Evolutionary conservation across 2,888 invertebrate species (phyloP).

Genomic region (Cephus pulcher): DNA sequence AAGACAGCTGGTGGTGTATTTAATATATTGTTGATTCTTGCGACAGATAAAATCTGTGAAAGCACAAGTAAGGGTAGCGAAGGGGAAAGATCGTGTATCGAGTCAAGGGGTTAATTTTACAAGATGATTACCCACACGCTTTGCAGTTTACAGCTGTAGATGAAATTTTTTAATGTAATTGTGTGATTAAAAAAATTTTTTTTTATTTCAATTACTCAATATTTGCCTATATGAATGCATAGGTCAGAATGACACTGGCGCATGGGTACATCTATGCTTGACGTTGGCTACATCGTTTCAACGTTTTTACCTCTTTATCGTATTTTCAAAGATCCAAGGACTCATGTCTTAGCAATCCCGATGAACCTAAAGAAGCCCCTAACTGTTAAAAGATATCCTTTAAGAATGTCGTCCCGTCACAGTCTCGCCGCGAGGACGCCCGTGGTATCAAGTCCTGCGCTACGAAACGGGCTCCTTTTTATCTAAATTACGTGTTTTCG

Average conservation of each 20-base stretch:
- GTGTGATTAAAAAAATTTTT: neutral
- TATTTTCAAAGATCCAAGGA: slow-evolving; percentile 22
- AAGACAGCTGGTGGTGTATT: neutral
- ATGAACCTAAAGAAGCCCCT: slow-evolving; percentile 17
- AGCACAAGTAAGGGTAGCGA: neutral
- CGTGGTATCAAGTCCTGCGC: slow-evolving; percentile 27
- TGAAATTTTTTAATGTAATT: neutral
- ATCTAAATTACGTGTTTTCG: slow-evolving; percentile 63
- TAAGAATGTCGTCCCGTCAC: slow-evolving; percentile 32
- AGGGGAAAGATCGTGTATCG: neutral
- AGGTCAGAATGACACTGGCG: neutral
- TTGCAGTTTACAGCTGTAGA: neutral
- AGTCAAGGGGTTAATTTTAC: neutral
- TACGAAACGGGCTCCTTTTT: slow-evolving; percentile 38
- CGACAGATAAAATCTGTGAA: neutral
- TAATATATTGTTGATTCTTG: neutral
- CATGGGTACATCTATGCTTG: neutral
- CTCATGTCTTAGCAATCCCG: slow-evolving; percentile 23
- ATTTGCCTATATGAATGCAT: neutral
- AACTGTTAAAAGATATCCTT: slow-evolving; percentile 34
- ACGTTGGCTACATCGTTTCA: neutral
- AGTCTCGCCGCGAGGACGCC: slow-evolving; percentile 50
- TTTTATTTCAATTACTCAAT: neutral
- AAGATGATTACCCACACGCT: neutral
- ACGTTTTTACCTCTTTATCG: slow-evolving; percentile 13